Conservation (phyloP, 2,797 vertebrate genomes). For the Sebastes itinus region DNA sequence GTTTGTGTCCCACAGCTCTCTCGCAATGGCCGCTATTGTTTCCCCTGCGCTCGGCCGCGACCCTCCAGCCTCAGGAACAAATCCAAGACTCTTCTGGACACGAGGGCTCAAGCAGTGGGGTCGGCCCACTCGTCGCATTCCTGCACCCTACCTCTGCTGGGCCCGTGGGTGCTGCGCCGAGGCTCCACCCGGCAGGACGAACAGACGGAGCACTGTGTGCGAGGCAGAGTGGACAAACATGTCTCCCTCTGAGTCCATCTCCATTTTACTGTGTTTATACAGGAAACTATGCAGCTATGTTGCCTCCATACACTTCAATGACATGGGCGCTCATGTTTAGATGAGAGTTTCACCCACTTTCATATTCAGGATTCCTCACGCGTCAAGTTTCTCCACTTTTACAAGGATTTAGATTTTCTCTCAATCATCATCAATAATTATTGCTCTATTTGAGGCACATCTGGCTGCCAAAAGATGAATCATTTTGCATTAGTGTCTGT, state of each 20-base stretch:
- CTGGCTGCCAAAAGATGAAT: background rate
- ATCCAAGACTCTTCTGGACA: slow-evolving; percentile 74
- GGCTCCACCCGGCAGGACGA: slow-evolving; percentile 40
- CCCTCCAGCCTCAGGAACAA: slow-evolving; percentile 69
- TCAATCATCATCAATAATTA: background rate
- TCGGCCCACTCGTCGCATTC: slow-evolving; percentile 79
- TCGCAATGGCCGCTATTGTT: slow-evolving; percentile 79
- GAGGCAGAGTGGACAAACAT: slow-evolving; percentile 60
- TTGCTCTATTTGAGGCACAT: background rate
- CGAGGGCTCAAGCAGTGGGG: slow-evolving; percentile 62
- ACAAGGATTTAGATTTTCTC: background rate
- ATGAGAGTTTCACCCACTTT: slow-evolving; percentile 14
- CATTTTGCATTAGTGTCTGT: background rate
- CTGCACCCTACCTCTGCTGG: slow-evolving; percentile 62
- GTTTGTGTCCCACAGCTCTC: slow-evolving; percentile 81
- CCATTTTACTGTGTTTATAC: slow-evolving; percentile 47
- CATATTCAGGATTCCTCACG: slow-evolving; percentile 22
- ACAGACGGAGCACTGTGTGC: slow-evolving; percentile 71
- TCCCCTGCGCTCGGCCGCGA: slow-evolving; percentile 46
- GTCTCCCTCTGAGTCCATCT: slow-evolving; percentile 17
- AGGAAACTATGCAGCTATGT: slow-evolving; percentile 59
- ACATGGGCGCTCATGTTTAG: slow-evolving; percentile 6
- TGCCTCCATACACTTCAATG: background rate
- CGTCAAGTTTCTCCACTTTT: background rate
- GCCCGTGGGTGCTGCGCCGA: slow-evolving; percentile 70